Evolutionary conservation across 1,140 invertebrate species (phyloP).

Genomic region (Megathymus violae): DNA sequence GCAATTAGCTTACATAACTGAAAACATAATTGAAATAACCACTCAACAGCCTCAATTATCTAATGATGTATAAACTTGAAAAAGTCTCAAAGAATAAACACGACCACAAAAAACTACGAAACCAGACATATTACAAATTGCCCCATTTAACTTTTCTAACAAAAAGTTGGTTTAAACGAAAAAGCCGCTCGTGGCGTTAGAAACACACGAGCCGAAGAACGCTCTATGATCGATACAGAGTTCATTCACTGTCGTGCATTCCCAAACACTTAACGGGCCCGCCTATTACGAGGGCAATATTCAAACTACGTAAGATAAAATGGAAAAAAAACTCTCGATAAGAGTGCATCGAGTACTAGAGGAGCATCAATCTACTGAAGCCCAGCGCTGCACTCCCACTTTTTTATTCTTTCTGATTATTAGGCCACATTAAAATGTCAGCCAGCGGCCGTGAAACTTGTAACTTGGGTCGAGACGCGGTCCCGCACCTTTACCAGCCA

Average conservation of each 20-base stretch:
- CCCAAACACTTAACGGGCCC: constrained; percentile 61
- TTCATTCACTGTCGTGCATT: constrained; percentile 71
- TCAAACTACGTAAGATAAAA: constrained; percentile 66
- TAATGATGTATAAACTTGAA: not conserved
- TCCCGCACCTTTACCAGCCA: not conserved
- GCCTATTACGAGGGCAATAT: constrained; percentile 74
- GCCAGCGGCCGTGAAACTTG: constrained; percentile 58
- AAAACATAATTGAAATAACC: constrained; percentile 14
- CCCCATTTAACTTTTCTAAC: not conserved
- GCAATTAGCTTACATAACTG: not conserved
- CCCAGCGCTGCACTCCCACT: constrained; percentile 67
- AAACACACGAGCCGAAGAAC: constrained; percentile 51
- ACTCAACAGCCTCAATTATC: not conserved
- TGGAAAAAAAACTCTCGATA: constrained; percentile 56
- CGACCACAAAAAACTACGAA: constrained; percentile 3
- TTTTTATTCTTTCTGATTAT: constrained; percentile 78
- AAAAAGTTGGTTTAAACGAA: not conserved
- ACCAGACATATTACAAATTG: constrained; percentile 2
- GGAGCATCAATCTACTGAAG: constrained; percentile 78
- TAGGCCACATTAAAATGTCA: constrained; percentile 80
- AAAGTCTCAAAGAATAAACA: not conserved
- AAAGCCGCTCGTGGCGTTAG: constrained; percentile 9
- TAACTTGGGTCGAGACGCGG: not conserved
- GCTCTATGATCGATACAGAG: constrained; percentile 55
- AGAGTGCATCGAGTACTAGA: constrained; percentile 50